Percentiles rank a stretch among this genome's conserved stretches.
Conservation (phyloP, 2,113 vertebrate genomes). For the Apistogramma diplotaenia region DNA sequence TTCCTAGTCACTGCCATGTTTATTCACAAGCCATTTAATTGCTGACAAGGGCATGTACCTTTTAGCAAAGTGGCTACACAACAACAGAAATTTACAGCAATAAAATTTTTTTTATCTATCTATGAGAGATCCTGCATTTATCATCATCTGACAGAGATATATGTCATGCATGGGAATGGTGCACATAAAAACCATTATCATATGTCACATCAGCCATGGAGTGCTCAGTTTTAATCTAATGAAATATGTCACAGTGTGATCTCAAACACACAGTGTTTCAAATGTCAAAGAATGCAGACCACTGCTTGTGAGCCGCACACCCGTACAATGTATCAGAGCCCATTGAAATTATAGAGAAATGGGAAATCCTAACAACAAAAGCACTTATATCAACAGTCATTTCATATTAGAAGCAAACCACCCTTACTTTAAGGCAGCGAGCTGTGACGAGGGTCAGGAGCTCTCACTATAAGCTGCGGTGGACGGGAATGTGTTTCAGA, state of each 20-base stretch:
- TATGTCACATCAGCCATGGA: constrained; percentile 49
- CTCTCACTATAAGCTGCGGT: constrained; percentile 12
- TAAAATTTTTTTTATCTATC: constrained; percentile 44
- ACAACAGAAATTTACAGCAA: constrained; percentile 28
- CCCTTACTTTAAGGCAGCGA: constrained; percentile 31
- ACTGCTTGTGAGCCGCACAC: background rate
- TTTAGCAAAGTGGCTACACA: background rate
- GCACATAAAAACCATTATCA: constrained; percentile 65
- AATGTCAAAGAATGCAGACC: constrained; percentile 36
- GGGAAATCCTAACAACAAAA: constrained; percentile 25
- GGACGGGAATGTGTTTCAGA: constrained; percentile 34
- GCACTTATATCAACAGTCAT: background rate
- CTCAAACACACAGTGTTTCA: constrained; percentile 7
- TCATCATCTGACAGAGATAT: constrained; percentile 63
- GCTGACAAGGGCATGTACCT: constrained; percentile 35
- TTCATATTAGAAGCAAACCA: constrained; percentile 15
- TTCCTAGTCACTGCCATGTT: background rate
- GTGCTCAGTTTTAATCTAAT: constrained; percentile 2
- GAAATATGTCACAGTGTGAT: constrained; percentile 22
- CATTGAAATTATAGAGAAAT: constrained; percentile 1
- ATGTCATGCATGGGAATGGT: constrained; percentile 43
- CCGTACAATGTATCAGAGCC: background rate
- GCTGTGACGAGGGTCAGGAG: constrained; percentile 26
- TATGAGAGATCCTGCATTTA: constrained; percentile 38
- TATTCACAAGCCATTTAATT: constrained; percentile 36